Evolutionary conservation across 2,888 invertebrate genomes (phyloP).

Genomic region (Ornithoptera alexandrae): DNA sequence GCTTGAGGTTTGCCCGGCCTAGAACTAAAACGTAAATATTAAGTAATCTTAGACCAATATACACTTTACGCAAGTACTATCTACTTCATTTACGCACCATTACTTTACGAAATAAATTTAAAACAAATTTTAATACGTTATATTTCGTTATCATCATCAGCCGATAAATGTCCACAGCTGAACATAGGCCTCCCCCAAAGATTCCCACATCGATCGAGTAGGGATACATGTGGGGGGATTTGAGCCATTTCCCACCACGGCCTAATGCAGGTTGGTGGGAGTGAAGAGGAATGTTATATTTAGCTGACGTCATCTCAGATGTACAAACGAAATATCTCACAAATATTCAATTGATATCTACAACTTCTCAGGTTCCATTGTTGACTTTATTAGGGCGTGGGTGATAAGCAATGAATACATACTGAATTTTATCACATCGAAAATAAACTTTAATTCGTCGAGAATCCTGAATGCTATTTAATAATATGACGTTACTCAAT

Average conservation of each 20-base stretch:
- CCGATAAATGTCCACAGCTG: too few species aligned
- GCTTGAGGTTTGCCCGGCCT: slow-evolving; percentile 36
- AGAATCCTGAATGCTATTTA: background rate
- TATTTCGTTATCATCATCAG: too few species aligned
- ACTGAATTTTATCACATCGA: background rate
- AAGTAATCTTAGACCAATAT: slow-evolving; percentile 29
- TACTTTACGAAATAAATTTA: too few species aligned
- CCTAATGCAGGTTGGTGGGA: too few species aligned
- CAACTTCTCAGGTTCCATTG: background rate
- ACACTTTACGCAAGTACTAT: slow-evolving; percentile 21
- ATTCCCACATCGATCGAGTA: too few species aligned
- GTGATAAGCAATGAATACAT: background rate
- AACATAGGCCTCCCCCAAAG: too few species aligned
- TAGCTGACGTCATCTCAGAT: background rate
- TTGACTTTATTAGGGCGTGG: background rate
- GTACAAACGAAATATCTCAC: background rate
- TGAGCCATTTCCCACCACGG: too few species aligned
- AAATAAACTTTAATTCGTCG: background rate
- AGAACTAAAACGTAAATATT: slow-evolving; percentile 37
- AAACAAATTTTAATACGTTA: too few species aligned
- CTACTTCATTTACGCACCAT: background rate
- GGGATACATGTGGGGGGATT: too few species aligned
- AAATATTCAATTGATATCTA: background rate
- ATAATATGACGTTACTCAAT: background rate
- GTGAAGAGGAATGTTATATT: background rate